Percentiles rank a stretch among this genome's conserved stretches.
Evolutionary conservation across 1,140 invertebrate species (phyloP).

Genomic region (Prorops nasuta): DNA sequence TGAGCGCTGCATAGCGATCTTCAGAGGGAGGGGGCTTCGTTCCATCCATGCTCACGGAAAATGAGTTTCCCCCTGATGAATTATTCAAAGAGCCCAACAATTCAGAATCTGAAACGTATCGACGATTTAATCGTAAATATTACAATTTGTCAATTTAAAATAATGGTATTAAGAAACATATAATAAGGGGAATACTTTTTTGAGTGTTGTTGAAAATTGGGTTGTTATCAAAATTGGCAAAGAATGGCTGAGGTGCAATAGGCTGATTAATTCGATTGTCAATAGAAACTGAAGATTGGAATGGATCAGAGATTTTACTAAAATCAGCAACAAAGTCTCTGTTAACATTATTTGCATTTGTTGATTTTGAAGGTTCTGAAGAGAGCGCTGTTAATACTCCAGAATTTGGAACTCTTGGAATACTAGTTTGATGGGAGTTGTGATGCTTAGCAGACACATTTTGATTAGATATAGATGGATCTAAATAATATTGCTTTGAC

Average conservation of each 20-base stretch:
- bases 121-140: slow-evolving; percentile 33
- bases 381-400: slow-evolving; percentile 27
- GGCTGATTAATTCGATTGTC: slow-evolving; percentile 35
- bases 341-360: slow-evolving; percentile 50
- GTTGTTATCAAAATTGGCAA: slow-evolving; percentile 75
- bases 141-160: slow-evolving; percentile 9
- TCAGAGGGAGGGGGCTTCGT: slow-evolving; percentile 59
- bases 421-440: slow-evolving; percentile 22
- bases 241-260: slow-evolving; percentile 55
- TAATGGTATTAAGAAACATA: no score
- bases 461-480: slow-evolving; percentile 60
- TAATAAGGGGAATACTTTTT: slow-evolving; percentile 48
- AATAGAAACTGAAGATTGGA: slow-evolving; percentile 30
- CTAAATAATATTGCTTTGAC: slow-evolving; percentile 77
- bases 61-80: slow-evolving; percentile 11
- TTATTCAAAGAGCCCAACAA: slow-evolving; percentile 8
- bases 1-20: slow-evolving; percentile 79
- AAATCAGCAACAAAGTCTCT: slow-evolving; percentile 67
- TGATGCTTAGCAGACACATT: slow-evolving; percentile 43
- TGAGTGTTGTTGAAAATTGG: slow-evolving; percentile 62
- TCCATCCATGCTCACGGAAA: slow-evolving; percentile 38
- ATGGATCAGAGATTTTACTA: slow-evolving; percentile 57
- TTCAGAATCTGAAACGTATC: slow-evolving; percentile 1
- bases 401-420: slow-evolving; percentile 42
- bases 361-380: slow-evolving; percentile 23